Base-by-base conservation (phyloP, 2,113 vertebrate species). In the Channa maculata region DNA sequence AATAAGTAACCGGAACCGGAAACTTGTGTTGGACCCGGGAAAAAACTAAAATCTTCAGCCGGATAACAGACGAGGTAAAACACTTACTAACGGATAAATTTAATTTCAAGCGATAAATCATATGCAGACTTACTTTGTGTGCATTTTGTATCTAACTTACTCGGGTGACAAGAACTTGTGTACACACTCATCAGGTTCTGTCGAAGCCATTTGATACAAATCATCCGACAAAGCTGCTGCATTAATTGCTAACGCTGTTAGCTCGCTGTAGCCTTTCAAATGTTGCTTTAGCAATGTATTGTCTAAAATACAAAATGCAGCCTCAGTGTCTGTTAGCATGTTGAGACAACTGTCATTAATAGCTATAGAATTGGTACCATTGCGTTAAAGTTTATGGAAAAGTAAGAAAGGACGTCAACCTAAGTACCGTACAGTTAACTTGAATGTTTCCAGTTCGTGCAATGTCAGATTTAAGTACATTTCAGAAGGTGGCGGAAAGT, bases 11-110 rank as follows among this genome's bases (percentile, higher is more conserved):
- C 24, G 24, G 0, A 3, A 75, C 86, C 90, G 92, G 92, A 92
- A 88, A 89, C 88, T 88, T 82, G 62, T 72, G 60, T 39, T 4
- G 13, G 85, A 90, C 87, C 90, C 92, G 92, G 90, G 92, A 93
- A 89, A 60, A 37, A 34, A 37, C n/a, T 50, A 10, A 3, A 24
- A 24, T 24, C 48, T 63, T 71, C 64, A 34, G 45, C 53, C 34
- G 64, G 53, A 70, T 52, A 44, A 39, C 69, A 48, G 63, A 65
- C 10, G 36, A 80, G 82, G 86, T 86, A 85, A 83, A 52, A 13
- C 3, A 41, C 5, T 10, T 46, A 1, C 3, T 43, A 4, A 1
- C 0, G 38, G 1, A 39, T 8, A 49, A 33, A 33, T 46, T 43
- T 0, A 5, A 0, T 41, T 49, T 24, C 5, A 24, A 49, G 10